Base-by-base conservation (phyloP, 2,113 vertebrate species). In the Centropus unirufus region DNA sequence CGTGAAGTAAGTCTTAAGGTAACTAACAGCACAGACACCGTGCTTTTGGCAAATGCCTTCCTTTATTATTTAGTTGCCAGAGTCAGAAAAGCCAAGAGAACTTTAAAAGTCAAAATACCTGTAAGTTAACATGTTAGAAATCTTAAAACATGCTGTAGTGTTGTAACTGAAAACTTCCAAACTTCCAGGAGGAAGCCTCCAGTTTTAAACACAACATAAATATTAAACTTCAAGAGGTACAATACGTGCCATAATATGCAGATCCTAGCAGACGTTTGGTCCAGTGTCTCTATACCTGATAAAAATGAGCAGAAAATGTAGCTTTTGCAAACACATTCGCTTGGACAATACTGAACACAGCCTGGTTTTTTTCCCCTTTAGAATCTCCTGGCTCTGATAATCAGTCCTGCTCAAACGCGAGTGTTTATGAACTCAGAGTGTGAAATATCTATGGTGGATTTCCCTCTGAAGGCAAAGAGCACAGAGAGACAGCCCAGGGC, bases 281-380 rank as follows among this genome's bases (percentile, higher is more conserved):
- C 44, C 0, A 0, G 11, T 86, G 61, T 24, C 59, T 58, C 64
- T 44, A 70, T 0, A 1, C 20, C 64, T 54, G 26, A 78, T 44
- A 83, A 83, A 91, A 68, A 63, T 2, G 5, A 67, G 55, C 51
- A 86, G 79, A 74, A 87, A 89, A 83, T 2, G 5, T 32, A 74
- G 57, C 30, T 83, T 90, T 81, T 70, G 26, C 55, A 80, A 59
- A 30, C 10, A 44, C 22, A 12, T 36, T 62, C n/a, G 51, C 34
- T 72, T 21, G 47, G 42, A 58, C 57, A 63, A 83, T 29, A 39
- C 29, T 67, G 14, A 63, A 83, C 20, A 77, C 29, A 32, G 52
- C 11, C 36, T 58, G 17, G 29, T 12, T 11, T 13, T 70, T 44
- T 18, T 18, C 29, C 23, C 9, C 52, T 80, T 66, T 44, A 46